Evolutionary conservation across 2,888 invertebrate genomes (phyloP).

Genomic region (Malthinus flaveolus): DNA sequence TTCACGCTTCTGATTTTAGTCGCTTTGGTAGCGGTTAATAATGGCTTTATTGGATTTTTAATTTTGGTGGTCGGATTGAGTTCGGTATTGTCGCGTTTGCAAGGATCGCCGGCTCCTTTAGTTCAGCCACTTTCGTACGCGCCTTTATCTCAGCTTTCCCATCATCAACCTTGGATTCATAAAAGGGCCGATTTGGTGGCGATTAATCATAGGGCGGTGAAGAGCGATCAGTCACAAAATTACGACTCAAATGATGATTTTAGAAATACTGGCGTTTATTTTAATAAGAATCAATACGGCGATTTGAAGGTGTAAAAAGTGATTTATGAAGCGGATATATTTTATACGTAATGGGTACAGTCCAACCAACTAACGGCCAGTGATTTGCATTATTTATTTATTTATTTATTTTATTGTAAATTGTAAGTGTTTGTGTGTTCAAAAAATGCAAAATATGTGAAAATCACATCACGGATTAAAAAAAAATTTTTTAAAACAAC

Average conservation of each 20-base stretch:
- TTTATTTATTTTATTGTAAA: neutral
- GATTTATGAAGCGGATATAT: neutral
- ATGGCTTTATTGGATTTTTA: conserved; percentile 72
- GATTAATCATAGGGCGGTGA: conserved; percentile 3
- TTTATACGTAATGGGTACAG: neutral
- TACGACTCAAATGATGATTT: conserved; percentile 13
- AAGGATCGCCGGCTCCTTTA: conserved; percentile 38
- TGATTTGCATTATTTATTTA: neutral
- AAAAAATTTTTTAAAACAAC: too few species aligned
- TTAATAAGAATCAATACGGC: conserved; percentile 2
- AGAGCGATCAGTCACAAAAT: conserved; percentile 7
- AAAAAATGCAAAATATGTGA: too few species aligned
- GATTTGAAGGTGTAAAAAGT: neutral
- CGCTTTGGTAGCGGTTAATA: conserved; percentile 74
- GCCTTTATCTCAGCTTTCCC: conserved; percentile 21
- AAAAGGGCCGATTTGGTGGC: conserved; percentile 30
- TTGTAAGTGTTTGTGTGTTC: too few species aligned
- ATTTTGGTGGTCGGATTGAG: conserved; percentile 53
- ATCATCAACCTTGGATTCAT: conserved; percentile 29
- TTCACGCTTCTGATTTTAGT: conserved; percentile 71
- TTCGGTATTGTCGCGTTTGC: conserved; percentile 49
- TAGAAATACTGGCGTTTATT: conserved; percentile 21
- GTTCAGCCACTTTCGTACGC: conserved; percentile 27
- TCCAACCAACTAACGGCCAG: neutral
- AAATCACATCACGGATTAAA: too few species aligned